A percentile compares a stretch with the other conserved stretches of the same genome.
Evolutionary conservation across 2,113 vertebrate genomes (phyloP).

Genomic region (Syngnathus scovelli): DNA sequence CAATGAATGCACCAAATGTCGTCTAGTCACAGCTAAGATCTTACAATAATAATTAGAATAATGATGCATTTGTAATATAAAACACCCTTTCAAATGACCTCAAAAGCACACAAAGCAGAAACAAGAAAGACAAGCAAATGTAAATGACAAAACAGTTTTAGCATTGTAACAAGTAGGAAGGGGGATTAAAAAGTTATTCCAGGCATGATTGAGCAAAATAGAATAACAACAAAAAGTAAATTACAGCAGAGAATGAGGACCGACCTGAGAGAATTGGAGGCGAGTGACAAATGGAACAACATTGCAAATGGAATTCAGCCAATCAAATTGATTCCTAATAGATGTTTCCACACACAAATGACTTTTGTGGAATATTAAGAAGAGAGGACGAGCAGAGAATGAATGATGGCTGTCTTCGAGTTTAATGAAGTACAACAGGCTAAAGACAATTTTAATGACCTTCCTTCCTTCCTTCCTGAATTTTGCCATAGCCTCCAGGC

Average conservation of each 20-base stretch:
- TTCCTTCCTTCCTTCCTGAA: not conserved
- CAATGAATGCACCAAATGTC: not conserved
- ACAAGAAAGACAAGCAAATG: not conserved
- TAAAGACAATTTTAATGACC: not conserved
- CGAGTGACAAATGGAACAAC: not conserved
- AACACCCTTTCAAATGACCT: not conserved
- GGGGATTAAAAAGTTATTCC: conserved; percentile 1
- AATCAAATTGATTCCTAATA: not conserved
- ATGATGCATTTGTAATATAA: not conserved
- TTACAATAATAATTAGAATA: too few species aligned
- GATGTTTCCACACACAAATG: not conserved
- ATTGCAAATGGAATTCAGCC: not conserved
- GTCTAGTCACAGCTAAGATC: not conserved
- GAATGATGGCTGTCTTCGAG: not conserved
- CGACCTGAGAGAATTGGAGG: not conserved
- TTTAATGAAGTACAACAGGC: not conserved
- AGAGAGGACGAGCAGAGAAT: not conserved
- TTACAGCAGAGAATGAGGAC: not conserved
- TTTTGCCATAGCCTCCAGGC: too few species aligned
- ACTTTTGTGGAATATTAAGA: not conserved
- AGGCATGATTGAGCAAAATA: not conserved
- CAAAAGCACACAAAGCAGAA: not conserved
- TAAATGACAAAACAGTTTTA: not conserved
- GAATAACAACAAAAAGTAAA: not conserved
- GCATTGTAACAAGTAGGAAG: not conserved